Evolutionary conservation across 2,113 vertebrate genomes (phyloP).

Genomic region (Nettapus auritus): DNA sequence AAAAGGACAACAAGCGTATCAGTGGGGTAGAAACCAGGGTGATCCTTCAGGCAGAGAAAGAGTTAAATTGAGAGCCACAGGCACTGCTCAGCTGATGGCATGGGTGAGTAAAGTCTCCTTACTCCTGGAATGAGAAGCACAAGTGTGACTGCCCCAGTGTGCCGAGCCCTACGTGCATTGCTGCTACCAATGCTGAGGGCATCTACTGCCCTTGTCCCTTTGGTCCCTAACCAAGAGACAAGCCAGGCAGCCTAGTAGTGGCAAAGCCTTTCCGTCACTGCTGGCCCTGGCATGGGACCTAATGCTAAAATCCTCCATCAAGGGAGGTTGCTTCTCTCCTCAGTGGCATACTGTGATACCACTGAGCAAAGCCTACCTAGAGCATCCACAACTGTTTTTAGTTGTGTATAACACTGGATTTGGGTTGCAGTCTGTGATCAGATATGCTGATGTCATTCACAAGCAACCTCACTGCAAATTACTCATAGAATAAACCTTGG

Average conservation of each 20-base stretch:
- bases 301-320: not conserved
- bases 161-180: accelerated
- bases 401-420: accelerated
- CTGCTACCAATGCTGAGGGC: accelerated
- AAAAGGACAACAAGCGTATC: not conserved
- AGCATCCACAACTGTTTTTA: not conserved
- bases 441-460: not conserved
- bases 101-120: not conserved
- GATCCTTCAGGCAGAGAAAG: not conserved
- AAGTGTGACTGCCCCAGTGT: not conserved
- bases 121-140: not conserved
- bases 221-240: accelerated
- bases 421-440: not conserved
- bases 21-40: not conserved
- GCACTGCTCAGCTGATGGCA: too few species aligned
- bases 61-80: not conserved
- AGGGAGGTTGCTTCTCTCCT: not conserved
- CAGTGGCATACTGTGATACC: too few species aligned
- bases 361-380: not conserved
- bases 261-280: not conserved
- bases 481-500: not conserved
- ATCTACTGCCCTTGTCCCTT: not conserved
- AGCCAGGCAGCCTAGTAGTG: not conserved
- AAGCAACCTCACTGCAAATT: not conserved
- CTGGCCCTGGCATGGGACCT: too few species aligned